Conservation (phyloP, 2,113 vertebrate genomes). For the Tetraodon nigroviridis region DNA sequence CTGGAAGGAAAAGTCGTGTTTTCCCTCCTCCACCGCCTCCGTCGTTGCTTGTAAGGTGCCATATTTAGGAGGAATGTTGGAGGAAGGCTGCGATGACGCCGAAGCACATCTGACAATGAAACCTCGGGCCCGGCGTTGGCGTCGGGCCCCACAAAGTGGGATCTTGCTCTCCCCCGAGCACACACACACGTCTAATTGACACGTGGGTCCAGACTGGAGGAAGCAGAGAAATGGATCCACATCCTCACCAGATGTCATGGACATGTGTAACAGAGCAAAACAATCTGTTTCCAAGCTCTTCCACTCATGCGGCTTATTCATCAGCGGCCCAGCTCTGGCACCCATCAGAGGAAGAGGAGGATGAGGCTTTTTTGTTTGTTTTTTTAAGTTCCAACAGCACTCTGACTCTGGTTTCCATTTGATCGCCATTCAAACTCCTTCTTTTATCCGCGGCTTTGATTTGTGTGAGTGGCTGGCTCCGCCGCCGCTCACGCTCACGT, state of each 20-base stretch:
- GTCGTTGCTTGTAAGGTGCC: too few species aligned
- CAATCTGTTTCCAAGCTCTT: slow-evolving; percentile 29
- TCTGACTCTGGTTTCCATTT: too few species aligned
- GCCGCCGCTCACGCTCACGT: slow-evolving; percentile 6
- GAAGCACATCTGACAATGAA: too few species aligned
- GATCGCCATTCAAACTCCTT: too few species aligned
- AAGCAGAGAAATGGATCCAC: slow-evolving; percentile 42
- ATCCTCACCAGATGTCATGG: slow-evolving; percentile 51
- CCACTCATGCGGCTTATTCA: slow-evolving; percentile 33
- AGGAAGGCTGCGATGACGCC: too few species aligned
- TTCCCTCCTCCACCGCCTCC: too few species aligned
- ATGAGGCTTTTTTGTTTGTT: slow-evolving; percentile 6
- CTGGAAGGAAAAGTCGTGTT: too few species aligned
- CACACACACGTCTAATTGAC: slow-evolving; percentile 41
- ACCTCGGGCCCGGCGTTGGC: not conserved
- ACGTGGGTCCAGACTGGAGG: slow-evolving; percentile 39
- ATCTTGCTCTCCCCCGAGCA: slow-evolving; percentile 48
- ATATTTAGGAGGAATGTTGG: too few species aligned
- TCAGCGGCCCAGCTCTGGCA: slow-evolving; percentile 49
- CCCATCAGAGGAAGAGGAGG: slow-evolving; percentile 32
- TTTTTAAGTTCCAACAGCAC: too few species aligned
- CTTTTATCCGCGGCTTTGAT: not conserved
- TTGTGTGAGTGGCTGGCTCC: not conserved
- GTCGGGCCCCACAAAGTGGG: slow-evolving; percentile 44
- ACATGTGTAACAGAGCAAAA: slow-evolving; percentile 29